A percentile compares a stretch with the other conserved stretches of the same genome.
phyloP scores from a whole-genome alignment of 2,888 invertebrate species.

The Plagodis dolabraria region DNA sequence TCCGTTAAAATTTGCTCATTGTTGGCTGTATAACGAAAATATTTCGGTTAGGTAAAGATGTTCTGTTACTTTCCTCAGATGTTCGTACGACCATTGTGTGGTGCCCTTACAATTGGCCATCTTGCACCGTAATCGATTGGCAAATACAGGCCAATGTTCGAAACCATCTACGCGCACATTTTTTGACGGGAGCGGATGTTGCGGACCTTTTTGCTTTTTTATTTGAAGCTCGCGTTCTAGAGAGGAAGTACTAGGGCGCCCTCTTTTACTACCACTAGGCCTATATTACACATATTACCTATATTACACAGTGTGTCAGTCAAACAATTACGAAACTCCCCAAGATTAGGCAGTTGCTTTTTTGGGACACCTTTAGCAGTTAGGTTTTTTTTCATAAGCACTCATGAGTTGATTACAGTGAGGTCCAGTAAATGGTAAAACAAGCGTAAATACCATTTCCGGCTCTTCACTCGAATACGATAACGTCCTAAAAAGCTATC shows the following conservation, averaged over 20 bases:
- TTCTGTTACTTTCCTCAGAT: no score
- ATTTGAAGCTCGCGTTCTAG: not conserved
- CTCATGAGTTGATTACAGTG: constrained; percentile 12
- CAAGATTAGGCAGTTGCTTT: not conserved
- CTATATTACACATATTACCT: no score
- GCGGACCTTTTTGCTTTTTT: not conserved
- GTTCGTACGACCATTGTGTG: not conserved
- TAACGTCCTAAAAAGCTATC: constrained; percentile 15
- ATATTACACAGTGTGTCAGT: not conserved
- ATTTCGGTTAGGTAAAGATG: no score
- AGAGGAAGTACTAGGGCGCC: not conserved
- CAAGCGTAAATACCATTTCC: constrained; percentile 13
- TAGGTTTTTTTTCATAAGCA: constrained; percentile 13
- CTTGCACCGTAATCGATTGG: not conserved
- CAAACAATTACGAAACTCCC: not conserved
- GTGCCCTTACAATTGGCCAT: not conserved
- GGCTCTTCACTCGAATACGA: constrained; percentile 9
- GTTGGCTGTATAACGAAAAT: no score
- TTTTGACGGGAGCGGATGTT: not conserved
- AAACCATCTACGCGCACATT: not conserved
- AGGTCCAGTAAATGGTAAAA: constrained; percentile 15
- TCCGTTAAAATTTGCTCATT: no score
- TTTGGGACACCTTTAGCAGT: not conserved
- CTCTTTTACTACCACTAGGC: not conserved
- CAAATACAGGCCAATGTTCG: not conserved